Conservation (phyloP, 92 coral and sea anemone genomes). For the Nematostella vectensis region DNA sequence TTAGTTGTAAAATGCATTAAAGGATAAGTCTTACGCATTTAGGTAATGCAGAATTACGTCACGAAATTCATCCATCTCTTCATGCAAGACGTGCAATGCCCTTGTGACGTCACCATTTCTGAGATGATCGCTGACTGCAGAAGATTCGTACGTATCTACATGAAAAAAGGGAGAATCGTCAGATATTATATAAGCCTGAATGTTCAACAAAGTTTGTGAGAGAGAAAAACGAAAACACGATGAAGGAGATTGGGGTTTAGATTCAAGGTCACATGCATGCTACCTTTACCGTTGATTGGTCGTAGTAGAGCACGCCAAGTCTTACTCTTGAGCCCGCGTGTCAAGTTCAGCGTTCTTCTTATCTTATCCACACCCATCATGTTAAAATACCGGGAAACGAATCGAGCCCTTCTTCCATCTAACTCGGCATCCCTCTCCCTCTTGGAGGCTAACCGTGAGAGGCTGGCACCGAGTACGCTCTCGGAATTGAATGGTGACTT, state of each 20-base stretch:
- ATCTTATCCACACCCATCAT: slow-evolving; percentile 32
- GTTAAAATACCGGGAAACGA: slow-evolving; percentile 31
- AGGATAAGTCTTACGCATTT: too few species aligned
- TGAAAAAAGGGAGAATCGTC: too few species aligned
- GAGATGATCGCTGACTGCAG: slow-evolving; percentile 42
- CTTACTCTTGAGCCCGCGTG: slow-evolving; percentile 26
- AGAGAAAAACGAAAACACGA: too few species aligned
- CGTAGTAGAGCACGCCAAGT: slow-evolving; percentile 30
- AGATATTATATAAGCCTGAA: too few species aligned
- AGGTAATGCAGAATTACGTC: slow-evolving; percentile 41
- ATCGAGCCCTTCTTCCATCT: slow-evolving; percentile 30
- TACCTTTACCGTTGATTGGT: slow-evolving; percentile 28
- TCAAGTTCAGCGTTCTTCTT: slow-evolving; percentile 35
- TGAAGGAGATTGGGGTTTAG: too few species aligned
- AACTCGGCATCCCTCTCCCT: neutral
- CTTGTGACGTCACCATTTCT: slow-evolving; percentile 61
- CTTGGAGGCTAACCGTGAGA: neutral
- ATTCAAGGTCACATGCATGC: too few species aligned
- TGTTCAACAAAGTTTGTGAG: too few species aligned
- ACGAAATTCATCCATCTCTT: slow-evolving; percentile 48
- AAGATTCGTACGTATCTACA: neutral
- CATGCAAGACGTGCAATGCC: slow-evolving; percentile 75
- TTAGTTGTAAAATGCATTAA: too few species aligned
- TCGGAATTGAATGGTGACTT: neutral
- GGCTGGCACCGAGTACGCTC: neutral